Evolutionary conservation across 92 coral and sea anemone genomes (phyloP).

Genomic region (Actinernus sp.): DNA sequence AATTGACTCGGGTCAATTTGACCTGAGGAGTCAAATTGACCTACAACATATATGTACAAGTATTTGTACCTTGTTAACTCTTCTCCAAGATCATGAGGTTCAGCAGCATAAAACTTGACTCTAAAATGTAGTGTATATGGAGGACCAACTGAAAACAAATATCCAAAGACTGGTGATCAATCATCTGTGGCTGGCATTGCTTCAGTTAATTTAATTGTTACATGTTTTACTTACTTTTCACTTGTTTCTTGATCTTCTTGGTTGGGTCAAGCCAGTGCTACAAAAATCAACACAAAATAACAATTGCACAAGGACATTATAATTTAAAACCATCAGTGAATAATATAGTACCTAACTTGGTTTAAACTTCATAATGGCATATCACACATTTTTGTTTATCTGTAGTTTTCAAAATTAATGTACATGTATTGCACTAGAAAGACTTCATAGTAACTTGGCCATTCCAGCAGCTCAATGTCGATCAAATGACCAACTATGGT

Average conservation of each 20-base stretch:
- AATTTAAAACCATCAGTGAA: neutral
- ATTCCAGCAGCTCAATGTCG: too few relatives aligned
- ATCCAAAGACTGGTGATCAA: neutral
- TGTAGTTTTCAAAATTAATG: too few relatives aligned
- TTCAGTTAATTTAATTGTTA: neutral
- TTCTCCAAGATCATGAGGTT: slow-evolving; percentile 93
- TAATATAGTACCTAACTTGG: neutral
- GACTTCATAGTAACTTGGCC: too few relatives aligned
- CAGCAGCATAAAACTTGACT: slow-evolving; percentile 98
- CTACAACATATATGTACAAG: too few relatives aligned
- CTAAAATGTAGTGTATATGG: slow-evolving; percentile 93
- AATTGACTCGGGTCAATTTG: too few relatives aligned
- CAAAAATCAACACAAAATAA: slow-evolving; percentile 5
- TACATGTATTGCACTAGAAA: too few relatives aligned
- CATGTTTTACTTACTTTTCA: slow-evolving; percentile 72
- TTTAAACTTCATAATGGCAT: too few relatives aligned
- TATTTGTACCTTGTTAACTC: slow-evolving; percentile 85
- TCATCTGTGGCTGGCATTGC: neutral
- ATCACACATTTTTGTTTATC: too few relatives aligned
- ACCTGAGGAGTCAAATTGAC: too few relatives aligned
- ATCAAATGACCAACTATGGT: too few relatives aligned
- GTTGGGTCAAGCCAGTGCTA: slow-evolving; percentile 99
- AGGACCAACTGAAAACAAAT: slow-evolving; percentile 75
- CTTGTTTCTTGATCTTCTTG: slow-evolving; percentile 96
- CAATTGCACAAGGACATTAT: neutral